phyloP scores from a whole-genome alignment of 2,113 vertebrate species.

The Melanostigma gelatinosum region DNA sequence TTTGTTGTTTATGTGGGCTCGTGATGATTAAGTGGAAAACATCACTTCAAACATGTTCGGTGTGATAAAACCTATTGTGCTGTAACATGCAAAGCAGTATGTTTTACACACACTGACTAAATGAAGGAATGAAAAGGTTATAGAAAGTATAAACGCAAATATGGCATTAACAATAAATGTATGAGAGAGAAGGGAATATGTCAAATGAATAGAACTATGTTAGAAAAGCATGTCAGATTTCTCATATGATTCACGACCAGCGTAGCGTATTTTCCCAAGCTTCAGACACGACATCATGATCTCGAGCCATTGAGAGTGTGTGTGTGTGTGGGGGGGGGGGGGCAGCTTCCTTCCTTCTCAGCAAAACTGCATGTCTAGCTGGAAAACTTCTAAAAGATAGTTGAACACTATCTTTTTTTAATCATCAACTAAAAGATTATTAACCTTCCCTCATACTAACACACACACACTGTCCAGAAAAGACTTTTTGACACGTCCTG shows the following conservation, averaged over 20 bases:
- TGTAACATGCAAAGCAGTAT: not conserved
- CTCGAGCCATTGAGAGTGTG: not conserved
- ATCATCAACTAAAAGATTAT: constrained; percentile 32
- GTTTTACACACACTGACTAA: not conserved
- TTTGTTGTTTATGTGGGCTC: constrained; percentile 23
- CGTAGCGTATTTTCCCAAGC: not conserved
- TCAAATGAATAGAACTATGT: too few species aligned
- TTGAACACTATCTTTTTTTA: not conserved
- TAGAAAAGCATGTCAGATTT: not conserved
- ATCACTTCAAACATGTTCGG: not conserved
- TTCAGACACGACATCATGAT: not conserved
- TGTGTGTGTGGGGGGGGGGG: too few species aligned
- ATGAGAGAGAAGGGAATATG: not conserved
- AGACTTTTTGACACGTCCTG: constrained; percentile 12
- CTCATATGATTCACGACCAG: not conserved
- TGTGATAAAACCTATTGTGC: not conserved
- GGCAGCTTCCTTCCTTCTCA: not conserved
- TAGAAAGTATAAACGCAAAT: not conserved
- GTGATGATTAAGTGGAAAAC: constrained; percentile 39
- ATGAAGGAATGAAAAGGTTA: not conserved
- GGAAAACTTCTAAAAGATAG: not conserved
- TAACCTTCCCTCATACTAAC: constrained; percentile 25
- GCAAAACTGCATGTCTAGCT: not conserved
- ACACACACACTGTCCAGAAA: constrained; percentile 3
- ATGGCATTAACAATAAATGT: not conserved